phyloP scores from a whole-genome alignment of 2,888 invertebrate genomes.

The Nemotelus nigrinus region DNA sequence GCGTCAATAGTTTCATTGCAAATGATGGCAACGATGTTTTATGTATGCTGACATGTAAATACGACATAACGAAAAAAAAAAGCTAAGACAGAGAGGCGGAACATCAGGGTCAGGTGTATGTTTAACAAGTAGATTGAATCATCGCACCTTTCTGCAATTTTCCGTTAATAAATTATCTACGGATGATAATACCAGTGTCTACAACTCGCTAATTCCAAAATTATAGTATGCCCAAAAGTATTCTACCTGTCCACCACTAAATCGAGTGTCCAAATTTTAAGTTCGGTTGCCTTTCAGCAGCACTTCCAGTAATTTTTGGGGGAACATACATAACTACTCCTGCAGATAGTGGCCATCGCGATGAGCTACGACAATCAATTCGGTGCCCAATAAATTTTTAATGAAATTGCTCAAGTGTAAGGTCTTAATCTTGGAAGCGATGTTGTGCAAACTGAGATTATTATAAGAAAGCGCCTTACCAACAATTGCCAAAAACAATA shows the following conservation, averaged over 20 bases:
- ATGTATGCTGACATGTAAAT: too few relatives aligned
- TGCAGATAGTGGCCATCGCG: too few relatives aligned
- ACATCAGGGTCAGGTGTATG: background rate
- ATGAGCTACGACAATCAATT: background rate
- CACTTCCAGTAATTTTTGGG: background rate
- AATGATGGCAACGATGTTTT: too few relatives aligned
- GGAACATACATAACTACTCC: background rate
- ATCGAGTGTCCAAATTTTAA: background rate
- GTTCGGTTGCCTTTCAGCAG: background rate
- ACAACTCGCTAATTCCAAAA: background rate
- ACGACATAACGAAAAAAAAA: too few relatives aligned
- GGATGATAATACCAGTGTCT: too few relatives aligned
- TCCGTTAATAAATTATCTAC: background rate
- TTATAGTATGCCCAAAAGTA: background rate
- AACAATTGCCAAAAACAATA: too few relatives aligned
- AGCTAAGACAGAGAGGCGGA: too few relatives aligned
- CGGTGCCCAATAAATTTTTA: background rate
- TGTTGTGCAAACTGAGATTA: too few relatives aligned
- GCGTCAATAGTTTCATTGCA: too few relatives aligned
- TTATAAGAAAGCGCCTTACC: too few relatives aligned
- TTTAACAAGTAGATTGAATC: background rate
- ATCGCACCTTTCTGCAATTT: slow-evolving; percentile 9
- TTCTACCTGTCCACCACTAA: background rate
- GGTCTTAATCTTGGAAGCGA: background rate
- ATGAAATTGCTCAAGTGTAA: slow-evolving; percentile 10